A percentile compares a stretch with the other conserved stretches of the same genome.
phyloP scores from a whole-genome alignment of 2,113 vertebrate species.

The Ptilonorhynchus violaceus region DNA sequence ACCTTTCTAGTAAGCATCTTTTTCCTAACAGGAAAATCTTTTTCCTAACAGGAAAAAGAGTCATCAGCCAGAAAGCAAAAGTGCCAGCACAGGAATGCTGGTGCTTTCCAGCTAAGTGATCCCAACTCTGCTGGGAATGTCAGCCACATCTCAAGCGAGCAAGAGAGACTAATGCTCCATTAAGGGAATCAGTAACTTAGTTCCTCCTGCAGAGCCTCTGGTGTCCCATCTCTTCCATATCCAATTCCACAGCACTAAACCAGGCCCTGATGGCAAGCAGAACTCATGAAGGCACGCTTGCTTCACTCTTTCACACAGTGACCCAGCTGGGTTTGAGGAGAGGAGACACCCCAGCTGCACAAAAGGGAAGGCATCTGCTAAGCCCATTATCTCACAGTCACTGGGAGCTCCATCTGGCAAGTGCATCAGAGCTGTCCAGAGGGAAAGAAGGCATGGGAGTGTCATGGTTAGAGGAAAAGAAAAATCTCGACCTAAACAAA shows the following conservation, averaged over 20 bases:
- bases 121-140: not conserved
- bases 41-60: not conserved
- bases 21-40: not conserved
- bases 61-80: not conserved
- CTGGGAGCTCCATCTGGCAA: not conserved
- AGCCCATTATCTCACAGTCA: not conserved
- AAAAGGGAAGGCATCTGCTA: not conserved
- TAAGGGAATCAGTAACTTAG: not conserved
- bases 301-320: not conserved
- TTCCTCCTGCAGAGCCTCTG: not conserved
- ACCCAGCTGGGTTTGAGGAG: not conserved
- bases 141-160: not conserved
- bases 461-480: too few relatives aligned
- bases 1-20: not conserved
- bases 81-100: not conserved
- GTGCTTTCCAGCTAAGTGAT: not conserved
- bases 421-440: not conserved
- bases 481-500: not conserved
- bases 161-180: not conserved
- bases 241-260: not conserved
- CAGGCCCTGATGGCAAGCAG: not conserved
- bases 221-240: accelerated
- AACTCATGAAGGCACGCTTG: not conserved
- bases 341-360: not conserved
- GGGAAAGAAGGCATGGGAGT: not conserved